Evolutionary conservation across 2,113 vertebrate genomes (phyloP).

Genomic region (Myiozetetes cayanensis): DNA sequence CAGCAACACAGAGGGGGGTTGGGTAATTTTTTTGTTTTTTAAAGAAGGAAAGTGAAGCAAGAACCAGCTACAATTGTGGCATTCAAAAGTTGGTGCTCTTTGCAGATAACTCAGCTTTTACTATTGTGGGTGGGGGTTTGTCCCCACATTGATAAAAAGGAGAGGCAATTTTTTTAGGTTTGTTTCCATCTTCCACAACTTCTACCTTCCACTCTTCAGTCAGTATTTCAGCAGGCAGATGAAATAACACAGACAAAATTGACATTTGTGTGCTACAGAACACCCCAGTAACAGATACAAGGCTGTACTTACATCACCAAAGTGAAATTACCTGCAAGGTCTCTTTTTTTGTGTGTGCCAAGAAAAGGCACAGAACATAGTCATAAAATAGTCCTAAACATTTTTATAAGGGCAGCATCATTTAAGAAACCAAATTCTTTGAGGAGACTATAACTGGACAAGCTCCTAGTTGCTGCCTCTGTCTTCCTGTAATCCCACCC

Average conservation of each 20-base stretch:
- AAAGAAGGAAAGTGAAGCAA: background rate
- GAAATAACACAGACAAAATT: background rate
- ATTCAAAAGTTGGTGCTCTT: background rate
- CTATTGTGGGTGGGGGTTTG: no score
- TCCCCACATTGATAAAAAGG: background rate
- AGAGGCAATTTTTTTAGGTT: background rate
- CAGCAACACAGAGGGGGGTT: background rate
- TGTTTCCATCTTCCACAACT: background rate
- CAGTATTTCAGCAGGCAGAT: background rate
- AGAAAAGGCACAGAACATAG: background rate
- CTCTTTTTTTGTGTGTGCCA: background rate
- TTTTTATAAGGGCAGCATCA: background rate
- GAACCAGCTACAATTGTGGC: background rate
- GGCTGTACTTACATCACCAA: background rate
- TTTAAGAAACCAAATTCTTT: background rate
- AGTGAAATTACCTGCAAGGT: background rate
- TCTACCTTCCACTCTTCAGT: background rate
- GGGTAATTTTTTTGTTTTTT: background rate
- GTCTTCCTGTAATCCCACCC: background rate
- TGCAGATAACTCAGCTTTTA: background rate
- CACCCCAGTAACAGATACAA: background rate
- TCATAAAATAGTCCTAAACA: background rate
- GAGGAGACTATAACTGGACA: background rate
- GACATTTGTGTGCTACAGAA: background rate
- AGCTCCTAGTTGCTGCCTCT: background rate